Percentiles rank a stretch among this genome's conserved stretches.
phyloP scores from a whole-genome alignment of 1,140 invertebrate species.

The Drosophila serrata region DNA sequence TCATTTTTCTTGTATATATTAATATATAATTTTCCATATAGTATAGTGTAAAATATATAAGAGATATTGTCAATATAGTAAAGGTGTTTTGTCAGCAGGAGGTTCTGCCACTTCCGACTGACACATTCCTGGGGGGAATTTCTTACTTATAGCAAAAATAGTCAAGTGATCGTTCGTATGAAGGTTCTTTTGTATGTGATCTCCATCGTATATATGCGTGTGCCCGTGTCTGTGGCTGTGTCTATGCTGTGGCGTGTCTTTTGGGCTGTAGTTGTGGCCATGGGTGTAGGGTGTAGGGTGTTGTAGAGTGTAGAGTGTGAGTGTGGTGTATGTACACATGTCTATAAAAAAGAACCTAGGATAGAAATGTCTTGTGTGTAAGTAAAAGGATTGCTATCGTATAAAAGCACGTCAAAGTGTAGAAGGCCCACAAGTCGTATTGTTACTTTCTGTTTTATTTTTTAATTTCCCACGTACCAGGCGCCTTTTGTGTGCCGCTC shows the following conservation, averaged over 20 bases:
- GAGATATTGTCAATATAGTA: constrained; percentile 85
- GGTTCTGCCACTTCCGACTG: constrained; percentile 75
- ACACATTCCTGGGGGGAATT: constrained; percentile 82
- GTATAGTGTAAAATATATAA: constrained; percentile 85
- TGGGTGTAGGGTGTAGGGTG: constrained; percentile 22
- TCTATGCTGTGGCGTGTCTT: constrained; percentile 16
- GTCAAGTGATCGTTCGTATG: constrained; percentile 83
- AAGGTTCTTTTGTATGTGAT: constrained; percentile 65
- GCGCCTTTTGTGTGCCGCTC: constrained; percentile 28
- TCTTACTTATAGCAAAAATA: constrained; percentile 84
- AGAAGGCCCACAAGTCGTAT: constrained; percentile 60
- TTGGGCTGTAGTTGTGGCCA: constrained; percentile 20
- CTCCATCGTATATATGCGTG: constrained; percentile 49
- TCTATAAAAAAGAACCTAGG: constrained; percentile 62
- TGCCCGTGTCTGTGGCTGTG: constrained; percentile 36
- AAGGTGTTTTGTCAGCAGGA: constrained; percentile 84
- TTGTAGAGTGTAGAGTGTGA: constrained; percentile 5
- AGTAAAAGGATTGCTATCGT: constrained; percentile 62
- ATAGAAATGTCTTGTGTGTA: constrained; percentile 59
- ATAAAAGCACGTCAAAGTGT: constrained; percentile 71
- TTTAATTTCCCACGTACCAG: constrained; percentile 8
- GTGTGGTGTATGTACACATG: constrained; percentile 75
- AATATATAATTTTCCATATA: constrained; percentile 81
- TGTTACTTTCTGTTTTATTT: constrained; percentile 3
- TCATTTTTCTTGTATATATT: constrained; percentile 80